A percentile compares a stretch with the other conserved stretches of the same genome.
These are phyloP conservation scores for Xylota segnis DNA, from an alignment of 2,888 invertebrate genomes.

Conservation along the genomic window DNA sequence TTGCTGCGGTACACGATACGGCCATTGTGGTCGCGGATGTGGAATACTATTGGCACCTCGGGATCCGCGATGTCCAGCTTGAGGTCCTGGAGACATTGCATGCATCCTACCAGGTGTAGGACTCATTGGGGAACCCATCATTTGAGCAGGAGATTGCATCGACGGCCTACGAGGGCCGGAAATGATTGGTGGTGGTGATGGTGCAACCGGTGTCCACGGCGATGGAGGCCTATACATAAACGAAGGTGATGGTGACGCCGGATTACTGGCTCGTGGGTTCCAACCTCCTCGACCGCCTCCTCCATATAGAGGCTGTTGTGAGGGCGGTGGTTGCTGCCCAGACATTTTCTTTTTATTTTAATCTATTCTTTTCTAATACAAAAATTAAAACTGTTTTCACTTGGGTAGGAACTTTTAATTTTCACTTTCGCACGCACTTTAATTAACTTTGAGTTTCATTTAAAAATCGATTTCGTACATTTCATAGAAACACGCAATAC, in stretches of 20 bases:
- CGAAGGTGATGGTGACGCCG: slow-evolving; percentile 85
- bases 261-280: slow-evolving; percentile 82
- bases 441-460: slow-evolving; percentile 6
- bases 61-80: slow-evolving; percentile 84
- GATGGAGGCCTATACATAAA: slow-evolving; percentile 90
- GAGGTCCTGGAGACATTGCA: slow-evolving; percentile 86
- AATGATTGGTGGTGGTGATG: slow-evolving; percentile 90
- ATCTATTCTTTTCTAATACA: slow-evolving; percentile 43
- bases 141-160: slow-evolving; percentile 81
- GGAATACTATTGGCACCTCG: slow-evolving; percentile 85
- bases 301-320: slow-evolving; percentile 80
- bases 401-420: slow-evolving; percentile 1
- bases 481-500: slow-evolving; percentile 25
- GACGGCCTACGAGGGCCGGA: slow-evolving; percentile 87
- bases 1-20: slow-evolving; percentile 83
- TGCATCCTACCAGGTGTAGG: slow-evolving; percentile 79
- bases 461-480: slow-evolving; percentile 3
- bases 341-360: slow-evolving; percentile 80
- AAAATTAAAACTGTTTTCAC: slow-evolving; percentile 9
- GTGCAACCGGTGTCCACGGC: slow-evolving; percentile 87
- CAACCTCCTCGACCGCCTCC: slow-evolving; percentile 82
- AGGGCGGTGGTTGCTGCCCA: slow-evolving; percentile 82
- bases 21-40: slow-evolving; percentile 89
- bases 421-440: slow-evolving; percentile 31
- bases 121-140: slow-evolving; percentile 79